These are phyloP conservation scores for Tragelaphus strepsiceros DNA, from an alignment of 2,113 vertebrate species.

Conservation along the genomic window DNA sequence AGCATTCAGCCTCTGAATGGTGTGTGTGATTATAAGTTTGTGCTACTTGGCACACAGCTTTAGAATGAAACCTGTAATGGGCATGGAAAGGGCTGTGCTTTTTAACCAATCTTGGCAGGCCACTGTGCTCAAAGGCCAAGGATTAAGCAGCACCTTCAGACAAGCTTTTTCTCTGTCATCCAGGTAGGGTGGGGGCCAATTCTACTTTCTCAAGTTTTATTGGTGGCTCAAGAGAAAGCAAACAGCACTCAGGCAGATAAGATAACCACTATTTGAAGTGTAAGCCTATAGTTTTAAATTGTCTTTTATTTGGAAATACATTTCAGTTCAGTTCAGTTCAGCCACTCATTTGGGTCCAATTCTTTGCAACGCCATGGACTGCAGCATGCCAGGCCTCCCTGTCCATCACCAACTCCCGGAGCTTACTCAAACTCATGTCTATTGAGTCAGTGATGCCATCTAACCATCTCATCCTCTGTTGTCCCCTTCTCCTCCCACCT, in stretches of 20 bases:
- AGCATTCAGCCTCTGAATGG: neutral
- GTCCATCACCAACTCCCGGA: fast-evolving
- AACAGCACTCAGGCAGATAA: slow-evolving; percentile 38
- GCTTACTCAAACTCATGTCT: neutral
- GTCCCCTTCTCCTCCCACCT: neutral
- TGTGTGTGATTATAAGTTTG: neutral
- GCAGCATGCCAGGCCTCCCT: neutral
- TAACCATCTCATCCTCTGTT: neutral
- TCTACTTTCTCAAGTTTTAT: slow-evolving; percentile 50
- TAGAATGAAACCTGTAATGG: neutral
- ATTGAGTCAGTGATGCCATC: neutral
- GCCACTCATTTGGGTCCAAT: neutral
- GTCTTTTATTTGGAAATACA: neutral
- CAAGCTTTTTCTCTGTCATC: neutral
- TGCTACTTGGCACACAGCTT: neutral
- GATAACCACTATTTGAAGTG: slow-evolving; percentile 24
- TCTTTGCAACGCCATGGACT: neutral
- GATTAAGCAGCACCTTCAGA: neutral
- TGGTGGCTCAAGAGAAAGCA: slow-evolving; percentile 3
- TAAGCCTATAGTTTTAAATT: neutral
- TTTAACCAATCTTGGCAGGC: neutral
- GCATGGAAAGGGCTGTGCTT: neutral
- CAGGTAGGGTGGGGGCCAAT: neutral
- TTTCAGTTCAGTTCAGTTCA: neutral
- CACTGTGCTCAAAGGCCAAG: neutral